Conservation (phyloP, 2,113 vertebrate genomes). For the Oxyura jamaicensis region DNA sequence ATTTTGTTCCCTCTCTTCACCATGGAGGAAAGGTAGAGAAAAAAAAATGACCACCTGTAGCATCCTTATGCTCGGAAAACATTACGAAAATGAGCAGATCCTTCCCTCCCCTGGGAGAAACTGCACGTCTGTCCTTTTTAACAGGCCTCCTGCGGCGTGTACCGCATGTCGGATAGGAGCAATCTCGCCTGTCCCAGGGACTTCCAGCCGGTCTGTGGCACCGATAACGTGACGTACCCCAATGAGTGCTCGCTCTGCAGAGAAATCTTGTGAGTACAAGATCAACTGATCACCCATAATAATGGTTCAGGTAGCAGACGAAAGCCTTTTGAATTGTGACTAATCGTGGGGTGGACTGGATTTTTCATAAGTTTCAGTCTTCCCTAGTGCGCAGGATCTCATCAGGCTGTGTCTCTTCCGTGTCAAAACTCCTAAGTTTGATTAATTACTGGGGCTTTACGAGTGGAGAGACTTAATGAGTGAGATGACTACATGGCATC, state of each 20-base stretch:
- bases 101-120: background rate
- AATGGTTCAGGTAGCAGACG: background rate
- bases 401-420: background rate
- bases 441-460: slow-evolving; percentile 25
- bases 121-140: background rate
- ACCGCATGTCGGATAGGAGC: fast-evolving
- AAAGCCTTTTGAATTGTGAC: slow-evolving; percentile 1
- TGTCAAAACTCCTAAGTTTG: slow-evolving; percentile 23
- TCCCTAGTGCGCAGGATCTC: background rate
- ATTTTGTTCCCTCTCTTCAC: background rate
- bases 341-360: background rate
- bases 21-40: background rate
- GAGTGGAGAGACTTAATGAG: background rate
- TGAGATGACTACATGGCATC: background rate
- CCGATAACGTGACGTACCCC: slow-evolving; percentile 7
- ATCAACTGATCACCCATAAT: background rate
- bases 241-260: slow-evolving; percentile 51
- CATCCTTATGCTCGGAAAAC: background rate
- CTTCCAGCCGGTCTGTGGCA: slow-evolving; percentile 19
- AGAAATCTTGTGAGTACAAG: background rate
- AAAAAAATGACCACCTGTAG: background rate
- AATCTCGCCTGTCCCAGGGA: background rate
- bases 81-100: background rate
- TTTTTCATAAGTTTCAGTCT: slow-evolving; percentile 26
- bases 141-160: background rate